Conservation (phyloP, 2,888 invertebrate species). For the Serripes groenlandicus region DNA sequence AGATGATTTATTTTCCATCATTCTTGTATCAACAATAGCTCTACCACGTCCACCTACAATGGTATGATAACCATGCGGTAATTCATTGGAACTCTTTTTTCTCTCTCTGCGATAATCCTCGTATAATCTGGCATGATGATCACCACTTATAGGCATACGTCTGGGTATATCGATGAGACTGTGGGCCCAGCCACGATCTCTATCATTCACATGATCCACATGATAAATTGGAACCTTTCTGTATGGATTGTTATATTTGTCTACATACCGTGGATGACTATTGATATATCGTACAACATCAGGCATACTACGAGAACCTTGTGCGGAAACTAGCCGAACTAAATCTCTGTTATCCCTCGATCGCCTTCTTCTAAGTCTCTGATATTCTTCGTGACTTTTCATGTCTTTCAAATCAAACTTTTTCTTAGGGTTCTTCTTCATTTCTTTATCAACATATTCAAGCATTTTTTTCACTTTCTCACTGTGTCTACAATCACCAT, state of each 20-base stretch:
- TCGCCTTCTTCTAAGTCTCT: conserved; percentile 21
- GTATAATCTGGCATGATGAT: not conserved
- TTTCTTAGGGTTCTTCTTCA: conserved; percentile 50
- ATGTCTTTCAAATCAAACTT: conserved; percentile 9
- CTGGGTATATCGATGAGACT: conserved; percentile 61
- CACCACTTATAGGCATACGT: not conserved
- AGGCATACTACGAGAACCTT: conserved; percentile 58
- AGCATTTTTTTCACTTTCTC: conserved; percentile 50
- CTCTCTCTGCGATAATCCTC: not conserved
- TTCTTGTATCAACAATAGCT: conserved; percentile 17
- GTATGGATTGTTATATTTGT: conserved; percentile 27
- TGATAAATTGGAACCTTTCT: conserved; percentile 59
- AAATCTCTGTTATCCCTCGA: conserved; percentile 60
- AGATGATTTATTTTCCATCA: not conserved
- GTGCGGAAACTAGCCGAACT: conserved; percentile 55
- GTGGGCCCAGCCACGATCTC: conserved; percentile 50
- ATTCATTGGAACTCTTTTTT: not conserved
- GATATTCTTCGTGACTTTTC: conserved; percentile 19
- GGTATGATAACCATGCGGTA: conserved; percentile 49
- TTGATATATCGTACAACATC: conserved; percentile 62
- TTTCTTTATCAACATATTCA: conserved; percentile 38
- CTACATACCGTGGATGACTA: conserved; percentile 47
- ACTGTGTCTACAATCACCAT: conserved; percentile 31
- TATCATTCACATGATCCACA: conserved; percentile 53
- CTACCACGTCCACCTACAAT: conserved; percentile 45